Evolutionary conservation across 2,113 vertebrate genomes (phyloP), one percentile per base, ranked within the genome.

Genomic region (Notiomystis cincta): DNA sequence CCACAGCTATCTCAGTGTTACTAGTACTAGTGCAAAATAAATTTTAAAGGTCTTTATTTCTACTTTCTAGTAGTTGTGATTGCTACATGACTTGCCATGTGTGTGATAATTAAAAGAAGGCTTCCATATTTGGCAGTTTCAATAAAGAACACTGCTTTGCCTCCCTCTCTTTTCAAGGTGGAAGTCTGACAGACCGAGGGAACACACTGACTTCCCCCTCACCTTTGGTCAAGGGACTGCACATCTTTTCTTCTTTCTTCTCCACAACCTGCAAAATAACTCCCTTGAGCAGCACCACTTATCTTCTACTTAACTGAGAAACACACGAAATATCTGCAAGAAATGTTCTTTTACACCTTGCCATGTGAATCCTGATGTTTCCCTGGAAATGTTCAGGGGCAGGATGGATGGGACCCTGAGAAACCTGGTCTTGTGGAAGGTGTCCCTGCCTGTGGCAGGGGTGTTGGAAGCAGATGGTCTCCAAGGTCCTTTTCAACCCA

Each of bases 271-370:
- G 4, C 1, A 62, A 73, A 94, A 78, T 10, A 37, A 31, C 12
- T 78, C 35, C 23, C 31, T 56, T 4, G 0, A 35, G 3, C 21
- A 78, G 33, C 0, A 4, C 2, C 4, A 23, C 12, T 53, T 79
- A 11, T 18, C 7, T 73, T 82, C 31, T 70, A 4, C 6, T 51
- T 40, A 48, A 38, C 5, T 40, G 25, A 71, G 7, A 80, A 45
- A 50, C 4, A 50, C 4, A 42, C 2, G 5, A 86, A 53, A 38
- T 14, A 33, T 12, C 22, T 67, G 6, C 28, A 87, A 44, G 17
- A 6, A 27, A 42, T 20, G 45, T 40, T 33, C 2, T 56, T 31
- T 72, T 56, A 30, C 13, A 20, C 2, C 6, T 64, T 6, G 4
- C 15, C 13, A 4, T 28, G 14, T n/a, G 15, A 53, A 57, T 45